Evolutionary conservation across 30 jellyfish, hydroid and myxozoan genomes (phyloP).

Genomic region (Rhopilema esculentum): DNA sequence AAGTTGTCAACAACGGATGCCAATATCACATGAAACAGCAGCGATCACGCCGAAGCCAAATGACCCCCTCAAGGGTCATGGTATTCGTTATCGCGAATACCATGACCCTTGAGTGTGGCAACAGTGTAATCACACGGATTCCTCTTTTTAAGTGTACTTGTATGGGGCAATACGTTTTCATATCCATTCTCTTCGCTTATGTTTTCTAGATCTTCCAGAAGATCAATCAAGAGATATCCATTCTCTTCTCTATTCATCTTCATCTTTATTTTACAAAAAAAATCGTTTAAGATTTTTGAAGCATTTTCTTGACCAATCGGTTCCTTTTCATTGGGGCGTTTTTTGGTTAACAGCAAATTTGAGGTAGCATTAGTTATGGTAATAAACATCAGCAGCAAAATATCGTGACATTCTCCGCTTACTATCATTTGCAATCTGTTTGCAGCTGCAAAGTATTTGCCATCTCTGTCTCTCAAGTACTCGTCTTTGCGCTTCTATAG

Average conservation of each 20-base stretch:
- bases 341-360: constrained; percentile 34
- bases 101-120: constrained; percentile 59
- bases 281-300: neutral
- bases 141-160: constrained; percentile 33
- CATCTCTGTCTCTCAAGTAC: constrained; percentile 9
- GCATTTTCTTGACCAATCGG: neutral
- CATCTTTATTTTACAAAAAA: constrained; percentile 2
- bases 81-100: constrained; percentile 50
- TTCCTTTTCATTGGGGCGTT: too few relatives aligned
- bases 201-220: constrained; percentile 20
- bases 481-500: neutral
- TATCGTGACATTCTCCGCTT: constrained; percentile 15
- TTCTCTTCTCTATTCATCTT: constrained; percentile 26
- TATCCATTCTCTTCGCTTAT: constrained; percentile 52
- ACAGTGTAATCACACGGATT: constrained; percentile 49
- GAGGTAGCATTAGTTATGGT: constrained; percentile 30
- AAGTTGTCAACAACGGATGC: too few relatives aligned
- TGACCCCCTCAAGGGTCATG: too few relatives aligned
- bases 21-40: too few relatives aligned
- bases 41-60: too few relatives aligned
- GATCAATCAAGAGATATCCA: constrained; percentile 35
- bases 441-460: constrained; percentile 28
- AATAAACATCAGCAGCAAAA: constrained; percentile 53
- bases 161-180: neutral
- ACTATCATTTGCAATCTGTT: constrained; percentile 25